Evolutionary conservation across 2,113 vertebrate genomes (phyloP), one percentile per base, ranked within the genome.

Genomic region (Cygnus atratus): DNA sequence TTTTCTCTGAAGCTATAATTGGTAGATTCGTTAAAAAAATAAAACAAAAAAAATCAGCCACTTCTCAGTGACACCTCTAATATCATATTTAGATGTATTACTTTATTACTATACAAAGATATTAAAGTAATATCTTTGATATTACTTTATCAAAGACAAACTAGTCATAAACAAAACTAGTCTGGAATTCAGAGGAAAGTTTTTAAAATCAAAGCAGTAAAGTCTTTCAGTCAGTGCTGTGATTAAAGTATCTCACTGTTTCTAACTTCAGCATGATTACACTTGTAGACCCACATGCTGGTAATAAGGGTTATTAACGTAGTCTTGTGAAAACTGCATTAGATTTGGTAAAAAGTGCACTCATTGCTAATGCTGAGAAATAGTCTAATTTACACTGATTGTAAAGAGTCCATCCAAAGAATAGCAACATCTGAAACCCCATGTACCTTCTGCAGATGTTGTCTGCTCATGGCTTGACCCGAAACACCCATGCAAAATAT

Each of bases 1-100:
- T 93, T 87, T 24, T 41, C 15, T 88, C 91, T 94, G 37, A 78
- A 75, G 24, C 9, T 68, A 12, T 86, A 91, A 77, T 93, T 92
- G 57, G 29, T 24, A 58, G 39, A 92, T 81, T 74, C 67, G 37
- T 22, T 93, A 84, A 82, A 54, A 90, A 88, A 52, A 26, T 17
- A 44, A 25, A 25, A 50, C 6, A 50, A 24, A 24, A 11, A 50
- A 50, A 24, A 90, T 85, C 48, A 89, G 3, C 2, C 55, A 28
- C 35, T 67, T 88, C 83, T 62, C 26, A 92, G n/a, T 80, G 84
- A 65, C 44, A 87, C 20, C 39, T n/a, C 79, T 94, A 67, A 94
- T 91, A 93, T 90, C 20, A 50, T 39, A 31, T 33, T 77, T 54
- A 89, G 29, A 65, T 35, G 22, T 71, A 74, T 63, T 68, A 33